Conservation (phyloP, 2,113 vertebrate species). For the Petrocephalus zakoni region DNA sequence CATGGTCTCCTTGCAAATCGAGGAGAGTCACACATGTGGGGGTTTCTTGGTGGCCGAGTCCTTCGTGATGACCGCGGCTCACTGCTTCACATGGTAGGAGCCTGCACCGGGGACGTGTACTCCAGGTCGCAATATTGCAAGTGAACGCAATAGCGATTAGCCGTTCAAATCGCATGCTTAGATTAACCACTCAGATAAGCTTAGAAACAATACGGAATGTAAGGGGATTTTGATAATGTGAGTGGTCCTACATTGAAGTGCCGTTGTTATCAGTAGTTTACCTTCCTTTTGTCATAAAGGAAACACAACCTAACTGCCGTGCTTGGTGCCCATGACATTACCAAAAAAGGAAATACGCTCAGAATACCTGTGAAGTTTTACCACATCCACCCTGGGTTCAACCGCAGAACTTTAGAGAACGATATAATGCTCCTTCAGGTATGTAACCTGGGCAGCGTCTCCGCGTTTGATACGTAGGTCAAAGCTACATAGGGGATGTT, state of each 20-base stretch:
- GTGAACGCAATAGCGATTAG: not conserved
- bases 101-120: not conserved
- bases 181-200: not conserved
- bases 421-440: constrained; percentile 34
- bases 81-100: constrained; percentile 19
- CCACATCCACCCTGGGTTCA: constrained; percentile 32
- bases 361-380: constrained; percentile 29
- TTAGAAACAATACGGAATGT: not conserved
- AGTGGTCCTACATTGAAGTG: not conserved
- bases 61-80: constrained; percentile 34
- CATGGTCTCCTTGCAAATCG: constrained; percentile 38
- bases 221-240: not conserved
- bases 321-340: constrained; percentile 29
- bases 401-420: not conserved
- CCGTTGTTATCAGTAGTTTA: not conserved
- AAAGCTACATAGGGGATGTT: not conserved
- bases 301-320: constrained; percentile 23
- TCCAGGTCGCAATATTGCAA: not conserved
- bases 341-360: not conserved
- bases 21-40: not conserved
- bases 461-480: not conserved
- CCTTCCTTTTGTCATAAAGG: not conserved
- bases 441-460: not conserved
- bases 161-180: not conserved
- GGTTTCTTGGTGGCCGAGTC: constrained; percentile 25